Conservation (phyloP, 2,797 vertebrate genomes). For the Sebastes vulpes region DNA sequence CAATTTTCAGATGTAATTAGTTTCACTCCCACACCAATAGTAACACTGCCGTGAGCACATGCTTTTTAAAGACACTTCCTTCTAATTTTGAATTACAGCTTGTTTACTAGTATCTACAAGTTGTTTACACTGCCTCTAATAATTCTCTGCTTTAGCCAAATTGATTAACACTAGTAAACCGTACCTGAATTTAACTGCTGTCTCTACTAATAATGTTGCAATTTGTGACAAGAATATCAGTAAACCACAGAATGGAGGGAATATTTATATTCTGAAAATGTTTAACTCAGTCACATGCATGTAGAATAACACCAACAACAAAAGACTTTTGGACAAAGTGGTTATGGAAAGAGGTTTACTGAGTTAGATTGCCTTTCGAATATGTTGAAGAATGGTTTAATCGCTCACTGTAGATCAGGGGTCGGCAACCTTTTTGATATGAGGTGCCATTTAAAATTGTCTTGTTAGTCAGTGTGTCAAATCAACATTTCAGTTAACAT, state of each 20-base stretch:
- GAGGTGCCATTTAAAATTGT: no score
- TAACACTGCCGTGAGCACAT: conserved; percentile 20
- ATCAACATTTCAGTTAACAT: no score
- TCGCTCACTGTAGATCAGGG: not conserved
- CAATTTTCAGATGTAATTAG: conserved; percentile 52
- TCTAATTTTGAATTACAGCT: conserved; percentile 31
- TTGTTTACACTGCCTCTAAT: conserved; percentile 19
- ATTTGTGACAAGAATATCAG: not conserved
- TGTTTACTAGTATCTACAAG: conserved; percentile 20
- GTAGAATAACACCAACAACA: not conserved
- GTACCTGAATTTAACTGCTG: not conserved
- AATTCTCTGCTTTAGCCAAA: not conserved
- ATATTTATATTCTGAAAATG: not conserved
- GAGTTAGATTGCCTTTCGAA: not conserved
- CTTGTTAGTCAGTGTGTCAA: not conserved
- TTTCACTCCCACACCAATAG: conserved; percentile 43
- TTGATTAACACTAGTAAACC: not conserved
- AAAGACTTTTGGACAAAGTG: not conserved
- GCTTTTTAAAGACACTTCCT: conserved; percentile 25
- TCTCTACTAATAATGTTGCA: not conserved
- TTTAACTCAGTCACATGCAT: not conserved
- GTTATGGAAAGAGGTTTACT: not conserved
- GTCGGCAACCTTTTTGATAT: not conserved
- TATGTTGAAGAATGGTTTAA: not conserved
- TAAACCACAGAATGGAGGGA: not conserved